phyloP scores from a whole-genome alignment of 2,888 invertebrate genomes.

The Euclidia mi region DNA sequence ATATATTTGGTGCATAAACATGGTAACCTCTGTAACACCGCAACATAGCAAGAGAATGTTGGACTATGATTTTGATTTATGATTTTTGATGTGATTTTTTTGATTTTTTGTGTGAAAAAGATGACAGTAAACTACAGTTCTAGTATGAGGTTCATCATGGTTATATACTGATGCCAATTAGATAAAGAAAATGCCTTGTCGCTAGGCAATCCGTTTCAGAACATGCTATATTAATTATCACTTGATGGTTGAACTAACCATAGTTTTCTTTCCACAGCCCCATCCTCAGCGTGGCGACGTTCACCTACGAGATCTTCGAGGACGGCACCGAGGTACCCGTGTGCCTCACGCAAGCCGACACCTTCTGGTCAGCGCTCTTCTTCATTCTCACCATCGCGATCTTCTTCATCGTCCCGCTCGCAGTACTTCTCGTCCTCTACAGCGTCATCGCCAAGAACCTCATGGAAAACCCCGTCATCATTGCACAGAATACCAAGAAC shows the following conservation, averaged over 20 bases:
- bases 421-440: constrained; percentile 95
- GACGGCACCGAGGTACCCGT: constrained; percentile 93
- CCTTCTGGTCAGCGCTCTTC: constrained; percentile 94
- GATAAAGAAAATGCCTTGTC: no score
- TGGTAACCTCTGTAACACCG: no score
- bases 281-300: constrained; percentile 94
- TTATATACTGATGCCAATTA: no score
- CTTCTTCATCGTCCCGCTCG: constrained; percentile 96
- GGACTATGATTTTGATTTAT: no score
- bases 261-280: constrained; percentile 91
- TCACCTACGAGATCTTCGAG: constrained; percentile 92
- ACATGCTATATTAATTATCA: no score
- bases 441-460: constrained; percentile 96
- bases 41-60: no score
- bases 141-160: no score
- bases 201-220: no score
- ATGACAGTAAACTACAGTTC: no score
- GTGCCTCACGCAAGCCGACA: constrained; percentile 95
- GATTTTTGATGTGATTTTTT: no score
- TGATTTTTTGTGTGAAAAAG: no score
- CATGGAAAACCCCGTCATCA: constrained; percentile 94
- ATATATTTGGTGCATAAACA: no score
- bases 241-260: neutral
- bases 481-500: constrained; percentile 90
- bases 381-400: constrained; percentile 94